Evolutionary conservation across 1,140 invertebrate genomes (phyloP).

Genomic region (Nautilus pompilius): DNA sequence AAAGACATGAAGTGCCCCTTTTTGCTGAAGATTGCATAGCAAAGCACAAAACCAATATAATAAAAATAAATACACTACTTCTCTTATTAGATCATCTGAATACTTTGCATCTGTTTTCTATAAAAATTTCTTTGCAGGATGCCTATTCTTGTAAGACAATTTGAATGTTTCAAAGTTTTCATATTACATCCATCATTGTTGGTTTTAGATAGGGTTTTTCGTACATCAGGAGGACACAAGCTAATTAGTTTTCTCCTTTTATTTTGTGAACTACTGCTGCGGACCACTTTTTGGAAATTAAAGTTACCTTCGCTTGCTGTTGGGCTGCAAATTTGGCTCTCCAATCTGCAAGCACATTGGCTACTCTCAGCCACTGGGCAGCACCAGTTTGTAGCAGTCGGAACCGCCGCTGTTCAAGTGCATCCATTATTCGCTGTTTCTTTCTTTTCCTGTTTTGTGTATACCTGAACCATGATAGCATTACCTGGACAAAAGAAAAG

Average conservation of each 20-base stretch:
- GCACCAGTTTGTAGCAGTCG: constrained; percentile 25
- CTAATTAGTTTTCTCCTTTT: neutral
- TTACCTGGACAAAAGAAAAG: constrained; percentile 18
- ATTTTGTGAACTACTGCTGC: neutral
- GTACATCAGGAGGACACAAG: neutral
- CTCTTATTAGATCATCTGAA: too few relatives aligned
- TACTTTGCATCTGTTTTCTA: neutral
- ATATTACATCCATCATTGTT: neutral
- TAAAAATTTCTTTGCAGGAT: neutral
- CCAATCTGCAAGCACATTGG: constrained; percentile 26
- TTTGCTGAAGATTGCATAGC: too few relatives aligned
- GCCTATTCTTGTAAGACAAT: neutral
- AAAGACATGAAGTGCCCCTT: too few relatives aligned
- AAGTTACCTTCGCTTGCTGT: constrained; percentile 27
- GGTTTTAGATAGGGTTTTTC: too few relatives aligned
- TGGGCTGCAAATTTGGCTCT: constrained; percentile 30
- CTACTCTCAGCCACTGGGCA: constrained; percentile 32
- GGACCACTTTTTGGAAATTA: neutral
- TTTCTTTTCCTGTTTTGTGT: constrained; percentile 24
- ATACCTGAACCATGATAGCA: constrained; percentile 26
- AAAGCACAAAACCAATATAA: too few relatives aligned
- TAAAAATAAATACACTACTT: too few relatives aligned
- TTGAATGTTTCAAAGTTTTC: neutral
- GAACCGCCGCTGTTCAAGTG: constrained; percentile 16
- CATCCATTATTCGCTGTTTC: constrained; percentile 17